phyloP scores from a whole-genome alignment of 1,140 invertebrate species.

The Nasonia giraulti region DNA sequence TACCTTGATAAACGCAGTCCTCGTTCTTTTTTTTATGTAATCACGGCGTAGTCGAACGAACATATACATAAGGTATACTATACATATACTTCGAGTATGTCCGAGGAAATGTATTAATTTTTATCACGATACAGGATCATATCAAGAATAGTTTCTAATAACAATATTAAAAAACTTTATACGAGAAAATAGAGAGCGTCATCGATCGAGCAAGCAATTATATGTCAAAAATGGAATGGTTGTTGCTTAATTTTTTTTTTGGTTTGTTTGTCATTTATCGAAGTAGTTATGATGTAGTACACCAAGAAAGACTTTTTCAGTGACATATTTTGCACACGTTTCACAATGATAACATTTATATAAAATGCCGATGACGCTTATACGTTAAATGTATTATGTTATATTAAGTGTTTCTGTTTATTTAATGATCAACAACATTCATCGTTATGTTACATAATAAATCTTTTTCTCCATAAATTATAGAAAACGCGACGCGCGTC shows the following conservation, averaged over 20 bases:
- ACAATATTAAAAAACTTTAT: slow-evolving; percentile 30
- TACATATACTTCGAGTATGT: background rate
- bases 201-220: slow-evolving; percentile 35
- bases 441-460: slow-evolving; percentile 26
- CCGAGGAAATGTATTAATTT: background rate
- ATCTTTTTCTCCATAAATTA: slow-evolving; percentile 28
- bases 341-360: slow-evolving; percentile 46
- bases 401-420: slow-evolving; percentile 41
- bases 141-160: slow-evolving; percentile 49
- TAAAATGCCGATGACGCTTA: slow-evolving; percentile 51
- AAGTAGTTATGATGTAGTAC: slow-evolving; percentile 31
- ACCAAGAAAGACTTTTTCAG: background rate
- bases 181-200: slow-evolving; percentile 37
- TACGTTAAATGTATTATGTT: slow-evolving; percentile 45
- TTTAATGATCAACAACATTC: slow-evolving; percentile 41
- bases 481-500: background rate
- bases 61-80: background rate
- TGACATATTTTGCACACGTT: slow-evolving; percentile 17
- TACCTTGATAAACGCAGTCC: slow-evolving; percentile 4
- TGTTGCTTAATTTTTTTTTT: background rate
- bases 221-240: slow-evolving; percentile 33
- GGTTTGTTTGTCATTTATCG: background rate
- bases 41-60: background rate
- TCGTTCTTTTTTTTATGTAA: background rate
- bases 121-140: slow-evolving; percentile 42